Evolutionary conservation across 2,113 vertebrate genomes (phyloP), one percentile per base, ranked within the genome.

Genomic region (Trinectes maculatus): DNA sequence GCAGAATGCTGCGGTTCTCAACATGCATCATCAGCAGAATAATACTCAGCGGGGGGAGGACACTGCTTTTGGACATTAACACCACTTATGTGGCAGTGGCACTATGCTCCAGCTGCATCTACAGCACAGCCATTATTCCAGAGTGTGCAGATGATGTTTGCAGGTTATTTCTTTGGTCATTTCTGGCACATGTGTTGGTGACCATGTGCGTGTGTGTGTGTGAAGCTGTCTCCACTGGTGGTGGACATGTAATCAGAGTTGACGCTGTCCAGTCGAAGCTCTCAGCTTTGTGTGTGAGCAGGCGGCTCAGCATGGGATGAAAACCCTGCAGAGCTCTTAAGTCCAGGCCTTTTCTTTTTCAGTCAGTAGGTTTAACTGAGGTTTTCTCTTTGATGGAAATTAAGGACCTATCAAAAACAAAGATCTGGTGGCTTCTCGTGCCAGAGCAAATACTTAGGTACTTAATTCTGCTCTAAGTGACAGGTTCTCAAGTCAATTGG

Each of bases 321-420:
- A 66, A 51, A 51, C 70, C 64, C 71, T 24, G 62, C 61, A 48
- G 58, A 68, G 68, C 56, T 77, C 19, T 54, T 60, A 73, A 63
- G 77, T 79, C 79, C 74, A 62, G 40, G 64, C 64, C 46, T 28
- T 55, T 12, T 61, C 39, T 65, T 60, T 60, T 57, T 19, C 43
- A 11, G 13, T 48, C 7, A n/a, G n/a, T 2, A 19, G 28, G 31
- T 47, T 59, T 52, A 31, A 22, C 57, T 33, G 13, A 29, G 1
- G n/a, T 52, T 44, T 63, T 52, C 24, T 33, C 22, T 74, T 54
- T 68, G 49, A 80, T 61, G 58, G 68, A 69, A 82, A 70, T 75
- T 54, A 64, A 73, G 59, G 51, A 43, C 28, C 24, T 36, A 29
- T 12, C 8, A 71, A 56, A 7, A 10, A 48, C 22, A 73, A 82